Evolutionary conservation across 2,888 invertebrate species (phyloP).

Genomic region (Notodonta ziczac): DNA sequence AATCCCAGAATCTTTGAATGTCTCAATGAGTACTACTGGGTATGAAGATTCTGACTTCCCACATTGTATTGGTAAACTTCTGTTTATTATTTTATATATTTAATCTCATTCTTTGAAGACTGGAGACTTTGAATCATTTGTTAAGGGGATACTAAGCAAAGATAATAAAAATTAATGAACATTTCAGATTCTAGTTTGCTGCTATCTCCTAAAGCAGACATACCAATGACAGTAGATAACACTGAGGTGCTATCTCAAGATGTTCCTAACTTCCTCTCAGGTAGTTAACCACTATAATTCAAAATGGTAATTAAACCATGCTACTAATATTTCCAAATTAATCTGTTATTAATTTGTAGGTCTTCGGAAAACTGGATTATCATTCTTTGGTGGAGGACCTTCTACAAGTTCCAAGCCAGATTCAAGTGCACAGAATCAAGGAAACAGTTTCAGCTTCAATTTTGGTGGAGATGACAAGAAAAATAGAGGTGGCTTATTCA

Average conservation of each 20-base stretch:
- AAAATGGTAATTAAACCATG: conserved; percentile 7
- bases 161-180: background rate
- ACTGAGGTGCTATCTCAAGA: conserved; percentile 59
- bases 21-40: conserved; percentile 66
- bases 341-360: conserved; percentile 47
- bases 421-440: conserved; percentile 42
- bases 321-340: conserved; percentile 3
- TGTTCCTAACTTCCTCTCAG: conserved; percentile 70
- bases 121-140: too few species aligned
- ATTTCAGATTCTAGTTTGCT: conserved; percentile 69
- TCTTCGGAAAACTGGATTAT: conserved; percentile 63
- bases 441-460: conserved; percentile 64
- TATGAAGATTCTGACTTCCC: conserved; percentile 68
- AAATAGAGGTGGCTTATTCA: conserved; percentile 67
- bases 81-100: background rate
- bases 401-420: conserved; percentile 46
- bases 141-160: background rate
- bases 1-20: conserved; percentile 64
- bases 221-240: conserved; percentile 48
- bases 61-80: conserved; percentile 58
- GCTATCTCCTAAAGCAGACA: conserved; percentile 72
- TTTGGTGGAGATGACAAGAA: conserved; percentile 71
- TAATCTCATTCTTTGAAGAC: too few species aligned
- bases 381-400: conserved; percentile 60
- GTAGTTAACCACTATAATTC: conserved; percentile 37